Base-by-base conservation (phyloP, 2,888 invertebrate species). In the Trachelus troglodyta region DNA sequence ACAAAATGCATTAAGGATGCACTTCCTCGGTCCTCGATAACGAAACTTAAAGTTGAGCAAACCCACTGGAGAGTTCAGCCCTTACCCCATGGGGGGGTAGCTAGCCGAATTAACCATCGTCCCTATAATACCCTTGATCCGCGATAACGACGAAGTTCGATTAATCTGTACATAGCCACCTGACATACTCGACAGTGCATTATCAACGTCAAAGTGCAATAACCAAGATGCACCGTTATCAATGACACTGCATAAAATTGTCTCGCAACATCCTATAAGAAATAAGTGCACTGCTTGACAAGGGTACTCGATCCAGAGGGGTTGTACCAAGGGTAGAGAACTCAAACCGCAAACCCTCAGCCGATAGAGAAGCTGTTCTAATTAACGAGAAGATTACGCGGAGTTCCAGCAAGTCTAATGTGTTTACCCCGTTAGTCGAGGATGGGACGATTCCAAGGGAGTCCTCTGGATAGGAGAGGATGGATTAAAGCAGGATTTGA, bases 361-460 rank as follows among this genome's bases (percentile, higher is more conserved):
- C 23, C 56, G 56, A 56, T 56, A 56, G 56, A 56, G 56, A 56
- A 71, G 34, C 34, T 71, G 71, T 33, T 71, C 71, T 34, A 71
- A 71, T 71, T 71, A 71, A 71, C 71, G 71, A 31, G 71, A 71
- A 71, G 71, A 71, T 71, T 71, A 71, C 31, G 34, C 71, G 33
- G 33, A 71, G 31, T 71, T 71, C 34, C 33, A 34, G 11, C 31
- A 71, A 71, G 71, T 71, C 71, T 71, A 71, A 71, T 34, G 71
- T 71, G 71, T 71, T 71, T 71, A 71, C 71, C 56, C 56, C 56
- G 71, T 71, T 71, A 71, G 71, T 4, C 71, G 71, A 71, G 31
- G 71, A 31, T 31, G 34, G 71, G 15, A 31, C 71, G 71, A 71
- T 71, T 31, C 33, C 33, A 15, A 71, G 33, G 33, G 12, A 71